These are phyloP conservation scores for Listronotus oregonensis DNA, from an alignment of 1,140 invertebrate species.

Conservation along the genomic window DNA sequence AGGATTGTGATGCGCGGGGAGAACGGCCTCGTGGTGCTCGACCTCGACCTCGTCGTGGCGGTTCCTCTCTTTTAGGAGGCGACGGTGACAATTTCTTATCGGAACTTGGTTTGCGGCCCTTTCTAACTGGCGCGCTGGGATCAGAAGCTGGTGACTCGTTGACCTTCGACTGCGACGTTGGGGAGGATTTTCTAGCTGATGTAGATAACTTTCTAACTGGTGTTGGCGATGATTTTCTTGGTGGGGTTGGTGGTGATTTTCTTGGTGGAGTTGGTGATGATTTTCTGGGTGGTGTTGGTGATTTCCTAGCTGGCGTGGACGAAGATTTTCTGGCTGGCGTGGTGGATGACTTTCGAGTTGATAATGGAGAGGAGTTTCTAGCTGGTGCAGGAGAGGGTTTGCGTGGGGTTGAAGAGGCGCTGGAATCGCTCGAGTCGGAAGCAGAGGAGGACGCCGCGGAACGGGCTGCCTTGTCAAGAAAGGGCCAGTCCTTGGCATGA, in stretches of 20 bases:
- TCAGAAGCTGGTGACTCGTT: conserved; percentile 27
- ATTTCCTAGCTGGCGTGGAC: conserved; percentile 15
- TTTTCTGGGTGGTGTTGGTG: conserved; percentile 21
- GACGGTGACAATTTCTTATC: conserved; percentile 45
- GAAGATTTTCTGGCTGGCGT: conserved; percentile 11
- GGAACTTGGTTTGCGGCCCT: conserved; percentile 36
- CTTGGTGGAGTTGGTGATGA: neutral
- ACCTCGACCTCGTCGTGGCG: conserved; percentile 41
- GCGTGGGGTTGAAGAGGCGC: conserved; percentile 43
- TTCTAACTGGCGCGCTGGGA: conserved; percentile 10
- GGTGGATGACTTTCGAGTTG: conserved; percentile 29
- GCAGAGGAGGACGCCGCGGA: conserved; percentile 49
- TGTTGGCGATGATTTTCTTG: conserved; percentile 24
- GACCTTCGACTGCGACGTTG: conserved; percentile 2
- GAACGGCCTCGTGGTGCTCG: conserved; percentile 41
- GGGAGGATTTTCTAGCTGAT: neutral
- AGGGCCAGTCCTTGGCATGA: conserved; percentile 55
- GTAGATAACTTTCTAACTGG: neutral
- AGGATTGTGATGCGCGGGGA: conserved; percentile 55
- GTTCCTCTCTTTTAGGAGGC: conserved; percentile 51
- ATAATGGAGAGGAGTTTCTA: conserved; percentile 19
- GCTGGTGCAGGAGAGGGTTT: conserved; percentile 27
- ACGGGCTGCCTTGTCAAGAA: conserved; percentile 57
- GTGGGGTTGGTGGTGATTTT: neutral
- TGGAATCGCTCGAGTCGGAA: conserved; percentile 52